Percentiles rank a stretch among this genome's conserved stretches.
Conservation (phyloP, 2,888 invertebrate species). For the Synergus gifuensis region DNA sequence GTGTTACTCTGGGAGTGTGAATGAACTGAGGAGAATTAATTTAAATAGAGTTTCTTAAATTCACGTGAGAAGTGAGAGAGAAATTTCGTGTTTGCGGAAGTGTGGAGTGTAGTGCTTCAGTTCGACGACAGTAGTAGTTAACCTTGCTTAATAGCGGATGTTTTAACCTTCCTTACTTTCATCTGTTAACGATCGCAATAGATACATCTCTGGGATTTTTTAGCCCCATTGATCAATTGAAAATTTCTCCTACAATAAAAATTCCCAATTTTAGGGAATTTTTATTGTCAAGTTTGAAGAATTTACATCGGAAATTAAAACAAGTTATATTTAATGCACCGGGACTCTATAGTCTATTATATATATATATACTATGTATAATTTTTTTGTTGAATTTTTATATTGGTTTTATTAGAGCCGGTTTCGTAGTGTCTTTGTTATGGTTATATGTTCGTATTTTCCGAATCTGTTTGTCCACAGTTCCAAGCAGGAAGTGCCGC, state of each 20-base stretch:
- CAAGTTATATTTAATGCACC: background rate
- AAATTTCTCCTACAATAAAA: background rate
- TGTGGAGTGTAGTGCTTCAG: background rate
- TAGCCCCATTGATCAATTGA: background rate
- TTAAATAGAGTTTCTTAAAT: constrained; percentile 51
- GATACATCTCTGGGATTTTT: background rate
- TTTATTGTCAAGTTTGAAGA: background rate
- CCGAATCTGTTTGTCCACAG: constrained; percentile 49
- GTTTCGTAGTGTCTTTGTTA: background rate
- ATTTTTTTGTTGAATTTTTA: background rate
- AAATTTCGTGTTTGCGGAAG: constrained; percentile 42
- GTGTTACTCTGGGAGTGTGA: constrained; percentile 19
- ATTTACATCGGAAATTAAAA: background rate
- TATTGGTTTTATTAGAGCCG: background rate
- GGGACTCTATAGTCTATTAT: background rate
- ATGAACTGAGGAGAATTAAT: constrained; percentile 49
- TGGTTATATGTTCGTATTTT: constrained; percentile 43
- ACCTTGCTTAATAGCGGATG: background rate
- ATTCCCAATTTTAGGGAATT: background rate
- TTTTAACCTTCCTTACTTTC: background rate
- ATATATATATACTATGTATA: too few relatives aligned
- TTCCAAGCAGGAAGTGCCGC: constrained; percentile 49
- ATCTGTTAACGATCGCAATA: background rate
- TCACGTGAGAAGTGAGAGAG: constrained; percentile 46
- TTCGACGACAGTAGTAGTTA: background rate